Evolutionary conservation across 2,797 vertebrate species (phyloP), one percentile per base, ranked within the genome.

Genomic region (Hyperoplus lanceolatus): DNA sequence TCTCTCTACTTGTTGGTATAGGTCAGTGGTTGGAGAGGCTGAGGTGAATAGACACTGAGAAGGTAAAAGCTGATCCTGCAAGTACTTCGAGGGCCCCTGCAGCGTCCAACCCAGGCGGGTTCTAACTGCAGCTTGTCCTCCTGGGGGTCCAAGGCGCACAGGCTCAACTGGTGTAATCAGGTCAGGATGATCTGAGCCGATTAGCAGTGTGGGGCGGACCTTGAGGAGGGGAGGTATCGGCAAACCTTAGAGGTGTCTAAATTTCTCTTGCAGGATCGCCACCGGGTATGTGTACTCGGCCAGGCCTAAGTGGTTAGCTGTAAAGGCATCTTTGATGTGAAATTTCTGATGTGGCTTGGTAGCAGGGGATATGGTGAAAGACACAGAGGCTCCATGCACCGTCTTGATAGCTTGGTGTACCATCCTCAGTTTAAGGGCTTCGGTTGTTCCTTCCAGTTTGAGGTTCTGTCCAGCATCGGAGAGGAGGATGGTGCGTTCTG

Each of bases 111-210:
- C 21, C 21, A 60, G 56, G 53, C 43, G 14, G 13, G 63, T 67
- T 15, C 38, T 45, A 3, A 70, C 41, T 3, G 21, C 21, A 21
- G 73, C 65, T 58, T 39, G 10, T 54, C 45, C 54, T n/a, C 54
- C 46, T 2, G 10, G 41, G 36, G 45, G 55, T 6, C 63, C 56
- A 11, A 53, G 11, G 16, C 6, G 0, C 8, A 75, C 55, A 5
- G 5, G 4, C 5, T 60, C 48, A 0, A 38, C 21, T 14, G 48
- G 63, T 8, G 38, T 53, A 1, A 75, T 49, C 8, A 61, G 48
- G n/a, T 61, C 64, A 11, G 65, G 49, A 2, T 68, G 57, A 45
- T 61, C 73, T 5, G 49, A 68, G 6, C 39, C 41, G 16, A 68
- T 75, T 8, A 61, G 57, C 29, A 60, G 41, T 9, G 55, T 5